A percentile compares a stretch with the other conserved stretches of the same genome.
phyloP scores from a whole-genome alignment of 2,797 vertebrate species.

The Apodemus agrarius region DNA sequence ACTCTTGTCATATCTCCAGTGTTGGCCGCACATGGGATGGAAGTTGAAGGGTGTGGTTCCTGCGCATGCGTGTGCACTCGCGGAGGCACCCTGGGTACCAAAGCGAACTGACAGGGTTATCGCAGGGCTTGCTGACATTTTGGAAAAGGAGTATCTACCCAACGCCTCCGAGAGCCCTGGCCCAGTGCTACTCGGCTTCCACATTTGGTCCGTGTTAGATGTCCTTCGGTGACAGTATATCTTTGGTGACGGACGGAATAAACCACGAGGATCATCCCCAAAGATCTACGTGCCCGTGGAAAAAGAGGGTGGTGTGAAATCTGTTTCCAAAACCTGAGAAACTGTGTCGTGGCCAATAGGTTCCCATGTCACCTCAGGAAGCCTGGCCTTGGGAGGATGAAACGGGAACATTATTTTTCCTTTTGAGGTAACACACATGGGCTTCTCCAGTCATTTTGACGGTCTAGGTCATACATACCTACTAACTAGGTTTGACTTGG shows the following conservation, averaged over 20 bases:
- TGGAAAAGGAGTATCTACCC: neutral
- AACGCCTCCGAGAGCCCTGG: neutral
- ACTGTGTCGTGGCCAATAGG: neutral
- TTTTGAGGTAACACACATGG: neutral
- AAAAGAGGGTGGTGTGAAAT: neutral
- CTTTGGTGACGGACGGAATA: neutral
- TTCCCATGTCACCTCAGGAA: neutral
- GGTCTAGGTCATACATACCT: neutral
- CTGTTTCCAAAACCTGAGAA: neutral
- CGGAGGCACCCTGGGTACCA: neutral
- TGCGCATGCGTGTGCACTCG: too few species aligned
- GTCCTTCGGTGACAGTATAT: neutral
- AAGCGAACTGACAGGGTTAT: neutral
- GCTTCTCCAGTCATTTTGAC: neutral
- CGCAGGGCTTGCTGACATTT: neutral
- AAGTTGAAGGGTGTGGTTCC: neutral
- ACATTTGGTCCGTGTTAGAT: neutral
- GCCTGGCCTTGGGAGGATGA: neutral
- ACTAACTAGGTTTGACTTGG: neutral
- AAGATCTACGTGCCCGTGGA: neutral
- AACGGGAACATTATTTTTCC: conserved; percentile 16
- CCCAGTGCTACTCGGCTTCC: neutral
- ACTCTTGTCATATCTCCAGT: neutral
- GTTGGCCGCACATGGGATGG: accelerated
- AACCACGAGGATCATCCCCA: neutral